Percentiles rank a stretch among this genome's conserved stretches.
Evolutionary conservation across 1,140 invertebrate species (phyloP).

Genomic region (Dermatophagoides farinae): DNA sequence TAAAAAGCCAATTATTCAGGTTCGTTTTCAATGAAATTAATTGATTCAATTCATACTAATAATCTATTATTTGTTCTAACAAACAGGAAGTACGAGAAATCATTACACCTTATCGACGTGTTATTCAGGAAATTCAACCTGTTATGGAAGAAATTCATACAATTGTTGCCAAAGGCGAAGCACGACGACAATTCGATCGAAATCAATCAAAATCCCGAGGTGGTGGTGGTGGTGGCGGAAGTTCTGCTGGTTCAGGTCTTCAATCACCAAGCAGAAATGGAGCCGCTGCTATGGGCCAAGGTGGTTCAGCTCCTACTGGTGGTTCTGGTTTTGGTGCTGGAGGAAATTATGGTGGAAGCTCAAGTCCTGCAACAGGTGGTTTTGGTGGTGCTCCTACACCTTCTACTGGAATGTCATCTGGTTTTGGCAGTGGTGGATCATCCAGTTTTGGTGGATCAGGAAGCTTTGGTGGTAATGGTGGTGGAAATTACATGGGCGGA

Average conservation of each 20-base stretch:
- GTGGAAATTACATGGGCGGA: background rate
- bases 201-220: background rate
- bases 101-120: slow-evolving; percentile 13
- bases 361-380: no score
- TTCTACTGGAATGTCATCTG: background rate
- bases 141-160: slow-evolving; percentile 4
- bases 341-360: no score
- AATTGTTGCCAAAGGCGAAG: background rate
- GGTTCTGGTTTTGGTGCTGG: background rate
- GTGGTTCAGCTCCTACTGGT: background rate
- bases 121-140: slow-evolving; percentile 7
- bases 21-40: background rate
- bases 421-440: background rate
- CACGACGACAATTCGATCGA: background rate
- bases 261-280: background rate
- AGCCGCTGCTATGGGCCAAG: background rate
- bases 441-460: no score
- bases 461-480: background rate
- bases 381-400: background rate
- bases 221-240: background rate
- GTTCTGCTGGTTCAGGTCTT: background rate
- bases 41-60: background rate
- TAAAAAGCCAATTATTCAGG: slow-evolving; percentile 2
- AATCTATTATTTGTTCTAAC: background rate
- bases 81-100: slow-evolving; percentile 1